Conservation (phyloP, 1,140 invertebrate genomes). For the Eriocheir sinensis region DNA sequence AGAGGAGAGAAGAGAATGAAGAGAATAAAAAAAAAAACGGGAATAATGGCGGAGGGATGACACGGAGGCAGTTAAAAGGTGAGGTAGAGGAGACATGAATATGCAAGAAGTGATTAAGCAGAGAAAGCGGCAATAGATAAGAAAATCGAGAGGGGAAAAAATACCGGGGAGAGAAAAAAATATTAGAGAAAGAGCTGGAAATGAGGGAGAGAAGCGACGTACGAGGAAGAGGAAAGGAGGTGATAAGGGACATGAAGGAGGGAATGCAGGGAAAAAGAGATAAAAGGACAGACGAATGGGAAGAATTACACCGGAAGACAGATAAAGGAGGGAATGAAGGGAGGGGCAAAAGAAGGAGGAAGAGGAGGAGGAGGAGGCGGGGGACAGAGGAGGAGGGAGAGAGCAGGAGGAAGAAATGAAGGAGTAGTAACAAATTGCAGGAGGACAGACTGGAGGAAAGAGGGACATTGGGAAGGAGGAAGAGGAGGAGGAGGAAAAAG, state of each 20-base stretch:
- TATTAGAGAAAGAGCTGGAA: not conserved
- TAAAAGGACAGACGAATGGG: not conserved
- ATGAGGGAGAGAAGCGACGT: not conserved
- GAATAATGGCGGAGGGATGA: too few species aligned
- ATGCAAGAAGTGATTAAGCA: not conserved
- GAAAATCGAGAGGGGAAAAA: not conserved
- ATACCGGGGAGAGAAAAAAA: not conserved
- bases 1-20: not conserved
- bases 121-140: not conserved
- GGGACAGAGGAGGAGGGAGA: not conserved
- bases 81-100: not conserved
- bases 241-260: not conserved
- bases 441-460: not conserved
- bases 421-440: not conserved
- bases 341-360: not conserved
- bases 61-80: not conserved
- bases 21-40: not conserved
- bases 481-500: not conserved
- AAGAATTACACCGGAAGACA: not conserved
- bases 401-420: not conserved
- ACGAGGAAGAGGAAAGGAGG: not conserved
- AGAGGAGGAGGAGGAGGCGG: not conserved
- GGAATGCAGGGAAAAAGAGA: not conserved
- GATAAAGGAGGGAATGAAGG: not conserved
- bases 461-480: not conserved